Evolutionary conservation across 2,113 vertebrate species (phyloP).

Genomic region (Sapayoa aenigma): DNA sequence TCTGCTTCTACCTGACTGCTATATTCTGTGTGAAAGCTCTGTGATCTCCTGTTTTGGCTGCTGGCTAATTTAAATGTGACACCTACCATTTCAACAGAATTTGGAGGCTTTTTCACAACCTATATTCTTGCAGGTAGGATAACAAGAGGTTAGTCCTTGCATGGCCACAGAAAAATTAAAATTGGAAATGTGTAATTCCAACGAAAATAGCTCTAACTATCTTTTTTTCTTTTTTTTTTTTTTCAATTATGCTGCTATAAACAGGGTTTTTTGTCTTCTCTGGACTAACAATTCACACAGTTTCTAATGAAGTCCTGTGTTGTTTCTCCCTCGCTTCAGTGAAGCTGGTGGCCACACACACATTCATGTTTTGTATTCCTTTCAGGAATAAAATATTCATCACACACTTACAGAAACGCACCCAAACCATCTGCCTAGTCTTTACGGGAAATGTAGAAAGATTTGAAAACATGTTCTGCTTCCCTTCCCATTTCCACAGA

Average conservation of each 20-base stretch:
- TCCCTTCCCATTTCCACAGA: not conserved
- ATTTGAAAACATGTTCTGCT: not conserved
- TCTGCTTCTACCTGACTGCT: not conserved
- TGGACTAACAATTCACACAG: not conserved
- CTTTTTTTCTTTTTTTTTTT: not conserved
- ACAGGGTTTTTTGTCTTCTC: not conserved
- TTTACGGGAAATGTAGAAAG: not conserved
- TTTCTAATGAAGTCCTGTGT: not conserved
- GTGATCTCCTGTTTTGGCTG: not conserved
- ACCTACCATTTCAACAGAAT: not conserved
- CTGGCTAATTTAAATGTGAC: not conserved
- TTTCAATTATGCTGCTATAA: not conserved
- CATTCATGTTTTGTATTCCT: not conserved
- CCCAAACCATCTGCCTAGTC: not conserved
- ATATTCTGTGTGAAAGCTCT: not conserved
- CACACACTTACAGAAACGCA: not conserved
- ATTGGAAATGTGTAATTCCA: not conserved
- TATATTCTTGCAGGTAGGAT: not conserved
- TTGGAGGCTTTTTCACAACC: not conserved
- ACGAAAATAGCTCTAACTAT: not conserved
- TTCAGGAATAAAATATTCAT: slow-evolving; percentile 37
- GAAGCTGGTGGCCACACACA: not conserved
- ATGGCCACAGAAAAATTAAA: not conserved
- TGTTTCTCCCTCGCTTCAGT: not conserved
- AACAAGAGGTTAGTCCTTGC: not conserved